Base-by-base conservation (phyloP, 2,888 invertebrate species). In the Dione vanillae region DNA sequence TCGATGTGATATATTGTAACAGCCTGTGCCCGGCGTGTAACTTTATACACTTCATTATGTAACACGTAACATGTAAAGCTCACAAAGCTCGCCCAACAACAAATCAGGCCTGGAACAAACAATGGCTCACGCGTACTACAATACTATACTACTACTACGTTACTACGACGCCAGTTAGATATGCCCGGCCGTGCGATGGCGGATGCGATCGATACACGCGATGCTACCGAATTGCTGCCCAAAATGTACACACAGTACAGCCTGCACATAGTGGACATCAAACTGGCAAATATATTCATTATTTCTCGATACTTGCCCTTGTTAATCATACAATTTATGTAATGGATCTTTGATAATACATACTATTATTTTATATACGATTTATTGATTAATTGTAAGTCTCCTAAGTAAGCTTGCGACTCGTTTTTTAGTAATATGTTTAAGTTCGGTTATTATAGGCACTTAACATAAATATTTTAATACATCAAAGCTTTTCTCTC, bases 91-190 rank as follows among this genome's bases (percentile, higher is more conserved):
- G 40, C 7, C 14, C 67, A 58, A 37, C 64, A 47, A 56, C 47
- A 58, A 47, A 47, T 67, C 58, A 58, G 61, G 47, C 37, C 67
- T 49, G 41, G 40, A 20, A 9, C 58, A 49, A 64, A 67, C 66
- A 67, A 67, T 58, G 66, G 56, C 35, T 20, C 52, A 52, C 37
- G 45, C 47, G 45, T 43, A 37, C 67, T 47, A 27, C 43, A 40
- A 52, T 16, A 16, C 11, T 59, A 56, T 45, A 45, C 66, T 47
- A 64, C 47, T 62, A 47, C 37, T 45, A 59, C 67, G 59, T 16
- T 56, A 56, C 61, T 56, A 65, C 52, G 14, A 20, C 20, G 51
- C 51, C 37, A 35, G 51, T 20, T 47, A 27, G 54, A 35, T n/a
- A 35, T n/a, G 54, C 54, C 27, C 35, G 54, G 1, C 58, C 40